phyloP scores from a whole-genome alignment of 2,113 vertebrate genomes.

The Ailurus styani region DNA sequence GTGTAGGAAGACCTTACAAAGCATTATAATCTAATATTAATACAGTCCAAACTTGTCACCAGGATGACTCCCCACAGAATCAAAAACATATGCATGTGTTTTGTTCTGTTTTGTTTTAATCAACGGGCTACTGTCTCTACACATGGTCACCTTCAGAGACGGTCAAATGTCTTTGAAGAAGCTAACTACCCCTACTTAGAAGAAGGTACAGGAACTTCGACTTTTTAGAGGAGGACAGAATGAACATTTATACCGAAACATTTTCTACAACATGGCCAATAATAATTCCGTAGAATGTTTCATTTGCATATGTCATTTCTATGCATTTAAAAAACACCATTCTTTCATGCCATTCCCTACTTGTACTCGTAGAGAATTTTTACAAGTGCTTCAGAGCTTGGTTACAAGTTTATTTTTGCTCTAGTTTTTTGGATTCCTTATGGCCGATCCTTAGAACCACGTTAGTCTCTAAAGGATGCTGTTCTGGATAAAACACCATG shows the following conservation, averaged over 20 bases:
- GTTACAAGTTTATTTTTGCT: not conserved
- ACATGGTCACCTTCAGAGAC: not conserved
- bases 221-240: not conserved
- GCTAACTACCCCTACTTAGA: not conserved
- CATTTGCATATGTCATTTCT: not conserved
- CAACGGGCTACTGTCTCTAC: not conserved
- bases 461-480: not conserved
- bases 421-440: not conserved
- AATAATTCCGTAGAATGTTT: not conserved
- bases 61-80: not conserved
- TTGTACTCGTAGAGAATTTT: not conserved
- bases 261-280: not conserved
- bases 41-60: not conserved
- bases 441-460: not conserved
- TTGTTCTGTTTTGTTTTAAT: not conserved
- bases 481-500: not conserved
- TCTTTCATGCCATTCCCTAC: not conserved
- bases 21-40: not conserved
- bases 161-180: not conserved
- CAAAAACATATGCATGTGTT: not conserved
- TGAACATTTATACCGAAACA: not conserved
- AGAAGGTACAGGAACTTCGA: not conserved
- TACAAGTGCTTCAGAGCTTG: not conserved
- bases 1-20: not conserved
- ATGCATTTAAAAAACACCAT: not conserved